phyloP scores from a whole-genome alignment of 2,113 vertebrate genomes.

The Camelus bactrianus region DNA sequence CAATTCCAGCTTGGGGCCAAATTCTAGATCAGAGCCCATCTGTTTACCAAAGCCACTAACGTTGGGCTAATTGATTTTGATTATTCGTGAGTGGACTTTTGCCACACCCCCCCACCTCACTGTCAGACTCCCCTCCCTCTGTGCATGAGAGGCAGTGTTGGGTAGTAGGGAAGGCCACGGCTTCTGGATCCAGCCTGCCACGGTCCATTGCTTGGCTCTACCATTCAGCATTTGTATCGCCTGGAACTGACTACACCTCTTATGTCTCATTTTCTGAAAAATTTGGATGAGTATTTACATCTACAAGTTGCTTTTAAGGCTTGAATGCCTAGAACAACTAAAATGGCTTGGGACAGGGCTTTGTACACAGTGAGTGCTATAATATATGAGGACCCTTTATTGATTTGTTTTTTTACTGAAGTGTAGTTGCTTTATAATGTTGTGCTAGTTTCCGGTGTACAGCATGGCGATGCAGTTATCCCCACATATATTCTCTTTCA shows the following conservation, averaged over 20 bases:
- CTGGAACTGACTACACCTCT: background rate
- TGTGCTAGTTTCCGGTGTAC: no score
- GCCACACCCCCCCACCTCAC: background rate
- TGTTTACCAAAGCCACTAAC: background rate
- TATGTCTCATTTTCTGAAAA: background rate
- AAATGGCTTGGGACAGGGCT: background rate
- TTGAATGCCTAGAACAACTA: background rate
- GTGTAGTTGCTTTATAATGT: no score
- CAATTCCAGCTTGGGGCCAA: background rate
- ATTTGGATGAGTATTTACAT: background rate
- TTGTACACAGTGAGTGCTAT: background rate
- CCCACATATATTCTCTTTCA: no score
- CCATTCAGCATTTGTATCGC: background rate
- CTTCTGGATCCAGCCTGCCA: background rate
- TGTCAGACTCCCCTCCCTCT: background rate
- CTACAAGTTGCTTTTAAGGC: background rate
- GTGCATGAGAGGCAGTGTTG: rapidly evolving
- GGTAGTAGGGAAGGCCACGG: background rate
- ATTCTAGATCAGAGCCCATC: background rate
- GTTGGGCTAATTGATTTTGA: background rate
- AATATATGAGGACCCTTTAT: background rate
- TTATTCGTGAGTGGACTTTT: background rate
- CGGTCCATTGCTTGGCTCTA: background rate
- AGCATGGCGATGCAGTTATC: no score
- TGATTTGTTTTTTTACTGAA: no score